Base-by-base conservation (phyloP, 1,140 invertebrate species). In the Antheraea pernyi region DNA sequence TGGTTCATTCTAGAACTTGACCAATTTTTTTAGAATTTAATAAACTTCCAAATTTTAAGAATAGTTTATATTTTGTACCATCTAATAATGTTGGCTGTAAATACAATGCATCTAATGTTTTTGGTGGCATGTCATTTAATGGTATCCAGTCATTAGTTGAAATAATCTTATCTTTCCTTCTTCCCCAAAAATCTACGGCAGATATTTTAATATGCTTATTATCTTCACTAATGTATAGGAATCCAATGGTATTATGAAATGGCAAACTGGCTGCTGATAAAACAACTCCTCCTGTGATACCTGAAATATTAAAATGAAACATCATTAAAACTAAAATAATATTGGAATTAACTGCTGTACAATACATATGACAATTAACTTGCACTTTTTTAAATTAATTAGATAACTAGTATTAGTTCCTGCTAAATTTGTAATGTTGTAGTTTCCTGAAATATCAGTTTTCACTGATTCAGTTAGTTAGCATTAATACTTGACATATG, bases 181-280 rank as follows among this genome's bases (percentile, higher is more conserved):
- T 89, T 13, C 94, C 94, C 93, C 93, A 94, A 74, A 91, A 94
- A 75, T 94, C 82, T 5, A 94, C 70, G 74, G 92, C 93, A 6
- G 94, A 93, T 72, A 95, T 84, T 85, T 93, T 94, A 7, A 94
- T 72, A 36, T 76, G 80, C 61, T 91, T 76, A 16, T 91, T 82
- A 68, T 94, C 89, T 63, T 93, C 77, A 77, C 92, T 93, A 3
- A 93, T 81, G 72, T 94, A 95, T 67, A 95, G 80, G 69, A 93
- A 89, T 46, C 94, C 94, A 74, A 95, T 91, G 6, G 91, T 75
- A 76, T 94, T 93, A 22, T 86, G 86, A 69, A 92, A 90, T 53
- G 93, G 79, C 42, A 81, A 69, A 69, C 89, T 93, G 60, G 84
- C 66, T 60, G 86, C 58, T 62, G 86, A 88, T 48, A 93, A 74